phyloP scores from a whole-genome alignment of 2,113 vertebrate genomes.

The Setophaga petechia region DNA sequence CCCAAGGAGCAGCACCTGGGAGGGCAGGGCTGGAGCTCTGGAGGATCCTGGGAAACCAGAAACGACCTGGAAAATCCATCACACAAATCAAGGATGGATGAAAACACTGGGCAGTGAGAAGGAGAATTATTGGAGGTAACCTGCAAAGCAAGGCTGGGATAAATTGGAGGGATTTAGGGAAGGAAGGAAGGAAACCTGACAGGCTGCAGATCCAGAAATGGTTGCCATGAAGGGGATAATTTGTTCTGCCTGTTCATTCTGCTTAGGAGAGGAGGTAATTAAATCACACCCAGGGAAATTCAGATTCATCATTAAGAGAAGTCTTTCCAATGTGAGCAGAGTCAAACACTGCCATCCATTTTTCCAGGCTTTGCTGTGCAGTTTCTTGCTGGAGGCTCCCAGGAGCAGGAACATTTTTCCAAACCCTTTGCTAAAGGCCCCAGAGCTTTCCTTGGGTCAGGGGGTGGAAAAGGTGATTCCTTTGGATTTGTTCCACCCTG shows the following conservation, averaged over 20 bases:
- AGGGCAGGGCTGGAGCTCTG: background rate
- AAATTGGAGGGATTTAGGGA: background rate
- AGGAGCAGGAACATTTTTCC: background rate
- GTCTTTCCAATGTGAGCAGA: background rate
- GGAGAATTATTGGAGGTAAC: background rate
- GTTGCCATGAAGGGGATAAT: background rate
- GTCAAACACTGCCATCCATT: background rate
- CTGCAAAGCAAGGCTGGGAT: background rate
- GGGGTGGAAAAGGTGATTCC: background rate
- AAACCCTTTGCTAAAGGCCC: background rate
- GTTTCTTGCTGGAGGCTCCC: background rate
- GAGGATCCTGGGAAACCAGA: background rate
- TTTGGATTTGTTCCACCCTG: background rate
- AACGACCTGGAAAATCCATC: background rate
- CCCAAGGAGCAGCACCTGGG: background rate
- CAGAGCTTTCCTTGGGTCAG: background rate
- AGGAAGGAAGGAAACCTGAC: background rate
- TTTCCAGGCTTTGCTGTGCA: background rate
- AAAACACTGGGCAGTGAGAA: background rate
- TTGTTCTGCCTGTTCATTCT: conserved; percentile 15
- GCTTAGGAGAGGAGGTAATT: background rate
- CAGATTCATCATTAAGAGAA: conserved; percentile 12
- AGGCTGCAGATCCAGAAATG: background rate
- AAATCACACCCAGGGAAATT: conserved; percentile 13
- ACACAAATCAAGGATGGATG: background rate